Conservation (phyloP, 2,797 vertebrate species). For the Falco berigora region DNA sequence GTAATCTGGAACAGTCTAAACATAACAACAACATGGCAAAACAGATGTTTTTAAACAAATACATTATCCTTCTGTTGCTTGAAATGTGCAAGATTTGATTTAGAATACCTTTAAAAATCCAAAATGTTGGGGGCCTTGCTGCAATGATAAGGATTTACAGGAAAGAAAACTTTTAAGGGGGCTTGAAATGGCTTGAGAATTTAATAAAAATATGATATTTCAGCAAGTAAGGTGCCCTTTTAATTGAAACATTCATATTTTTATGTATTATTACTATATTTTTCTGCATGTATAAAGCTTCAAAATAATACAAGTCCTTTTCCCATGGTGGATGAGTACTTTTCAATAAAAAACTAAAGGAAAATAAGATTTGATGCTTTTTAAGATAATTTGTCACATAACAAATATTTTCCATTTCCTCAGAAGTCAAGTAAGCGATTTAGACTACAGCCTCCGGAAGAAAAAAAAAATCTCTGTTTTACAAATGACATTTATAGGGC, state of each 20-base stretch:
- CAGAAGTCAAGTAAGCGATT: not conserved
- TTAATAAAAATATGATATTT: not conserved
- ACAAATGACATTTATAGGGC: not conserved
- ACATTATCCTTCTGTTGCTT: not conserved
- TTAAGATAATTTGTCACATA: not conserved
- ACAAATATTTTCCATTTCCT: not conserved
- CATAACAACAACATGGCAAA: not conserved
- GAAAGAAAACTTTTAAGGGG: not conserved
- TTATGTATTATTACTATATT: not conserved
- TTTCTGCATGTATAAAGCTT: not conserved
- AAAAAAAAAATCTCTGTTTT: not conserved
- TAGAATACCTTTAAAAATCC: not conserved
- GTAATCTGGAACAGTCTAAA: not conserved
- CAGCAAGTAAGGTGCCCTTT: not conserved
- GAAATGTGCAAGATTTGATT: not conserved
- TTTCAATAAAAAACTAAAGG: not conserved
- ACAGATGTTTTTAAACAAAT: not conserved
- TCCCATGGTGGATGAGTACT: not conserved
- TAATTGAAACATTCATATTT: not conserved
- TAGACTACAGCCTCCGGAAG: not conserved
- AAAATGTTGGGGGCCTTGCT: not conserved
- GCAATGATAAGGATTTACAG: not conserved
- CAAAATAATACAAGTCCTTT: not conserved
- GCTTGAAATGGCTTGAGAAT: not conserved
- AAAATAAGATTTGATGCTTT: not conserved